Percentiles rank a stretch among this genome's conserved stretches.
Conservation (phyloP, 2,888 invertebrate species). For the Drosophila macrospina region DNA sequence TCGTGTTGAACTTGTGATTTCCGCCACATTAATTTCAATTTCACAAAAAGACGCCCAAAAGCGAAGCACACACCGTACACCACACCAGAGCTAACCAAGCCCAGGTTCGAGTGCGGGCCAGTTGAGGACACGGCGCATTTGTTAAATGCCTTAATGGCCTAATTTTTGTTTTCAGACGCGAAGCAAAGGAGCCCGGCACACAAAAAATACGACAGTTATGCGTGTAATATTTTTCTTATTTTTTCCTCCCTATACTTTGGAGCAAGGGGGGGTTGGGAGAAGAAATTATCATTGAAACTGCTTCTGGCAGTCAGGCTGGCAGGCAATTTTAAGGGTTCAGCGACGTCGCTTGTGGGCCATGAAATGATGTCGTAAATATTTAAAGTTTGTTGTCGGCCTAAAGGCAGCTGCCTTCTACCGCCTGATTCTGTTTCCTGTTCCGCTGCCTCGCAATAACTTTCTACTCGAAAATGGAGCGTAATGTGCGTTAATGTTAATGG, state of each 20-base stretch:
- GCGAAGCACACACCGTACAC: slow-evolving; percentile 25
- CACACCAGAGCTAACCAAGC: slow-evolving; percentile 8
- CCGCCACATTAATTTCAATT: slow-evolving; percentile 83
- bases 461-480: slow-evolving; percentile 73
- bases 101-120: slow-evolving; percentile 55
- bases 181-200: slow-evolving; percentile 5
- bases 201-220: slow-evolving; percentile 73
- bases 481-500: slow-evolving; percentile 83
- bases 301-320: slow-evolving; percentile 29
- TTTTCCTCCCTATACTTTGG: background rate
- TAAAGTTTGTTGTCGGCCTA: slow-evolving; percentile 72
- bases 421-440: slow-evolving; percentile 21
- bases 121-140: slow-evolving; percentile 79
- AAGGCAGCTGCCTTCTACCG: slow-evolving; percentile 38
- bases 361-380: slow-evolving; percentile 82
- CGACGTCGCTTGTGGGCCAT: slow-evolving; percentile 74
- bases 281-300: slow-evolving; percentile 72
- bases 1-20: slow-evolving; percentile 83
- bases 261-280: slow-evolving; percentile 2
- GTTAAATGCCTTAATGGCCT: slow-evolving; percentile 83
- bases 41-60: slow-evolving; percentile 67
- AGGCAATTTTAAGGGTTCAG: slow-evolving; percentile 64
- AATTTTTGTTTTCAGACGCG: slow-evolving; percentile 74
- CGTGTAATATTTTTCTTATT: slow-evolving; percentile 71
- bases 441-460: slow-evolving; percentile 65